Conservation (phyloP, 2,113 vertebrate species). For the Odontophorus gujanensis region DNA sequence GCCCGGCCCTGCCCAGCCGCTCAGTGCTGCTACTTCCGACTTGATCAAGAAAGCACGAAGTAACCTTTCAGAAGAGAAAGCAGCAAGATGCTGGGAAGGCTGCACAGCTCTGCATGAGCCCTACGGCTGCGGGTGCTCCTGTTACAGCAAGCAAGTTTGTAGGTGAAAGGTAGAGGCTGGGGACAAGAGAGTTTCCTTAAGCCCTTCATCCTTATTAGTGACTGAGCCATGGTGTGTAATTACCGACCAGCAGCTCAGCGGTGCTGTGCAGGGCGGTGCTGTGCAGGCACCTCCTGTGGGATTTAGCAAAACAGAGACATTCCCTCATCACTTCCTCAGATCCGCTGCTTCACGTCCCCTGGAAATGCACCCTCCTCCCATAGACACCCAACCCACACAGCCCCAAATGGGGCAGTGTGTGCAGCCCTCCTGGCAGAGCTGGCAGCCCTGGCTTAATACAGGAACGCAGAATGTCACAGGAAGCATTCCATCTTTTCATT, state of each 20-base stretch:
- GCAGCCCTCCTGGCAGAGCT: background rate
- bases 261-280: background rate
- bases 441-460: background rate
- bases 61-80: background rate
- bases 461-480: background rate
- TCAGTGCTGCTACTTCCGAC: background rate
- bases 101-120: background rate
- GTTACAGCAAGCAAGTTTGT: background rate
- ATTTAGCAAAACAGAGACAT: background rate
- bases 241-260: conserved; percentile 29
- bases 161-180: conserved; percentile 33
- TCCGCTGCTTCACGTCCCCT: background rate
- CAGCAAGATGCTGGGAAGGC: background rate
- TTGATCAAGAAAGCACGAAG: background rate
- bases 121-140: background rate
- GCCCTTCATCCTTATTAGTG: conserved; percentile 48
- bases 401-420: background rate
- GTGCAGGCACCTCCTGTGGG: background rate
- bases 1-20: background rate
- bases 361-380: background rate
- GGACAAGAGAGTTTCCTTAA: conserved; percentile 46
- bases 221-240: conserved; percentile 30
- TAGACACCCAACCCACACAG: background rate
- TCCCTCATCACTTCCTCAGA: background rate
- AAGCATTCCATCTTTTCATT: background rate